phyloP scores from a whole-genome alignment of 2,113 vertebrate species.

The Pithys albifrons region DNA sequence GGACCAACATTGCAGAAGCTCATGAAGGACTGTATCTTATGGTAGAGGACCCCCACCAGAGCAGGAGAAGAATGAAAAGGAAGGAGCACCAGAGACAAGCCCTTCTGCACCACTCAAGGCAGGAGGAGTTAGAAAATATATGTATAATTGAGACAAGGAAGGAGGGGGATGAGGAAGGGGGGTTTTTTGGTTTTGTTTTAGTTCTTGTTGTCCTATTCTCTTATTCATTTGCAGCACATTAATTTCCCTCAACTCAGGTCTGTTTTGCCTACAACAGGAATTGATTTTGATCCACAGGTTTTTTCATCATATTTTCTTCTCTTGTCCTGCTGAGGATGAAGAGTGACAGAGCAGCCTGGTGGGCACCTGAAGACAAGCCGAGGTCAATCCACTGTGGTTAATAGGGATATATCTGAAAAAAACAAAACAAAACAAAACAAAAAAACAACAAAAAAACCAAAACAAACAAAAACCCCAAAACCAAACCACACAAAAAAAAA shows the following conservation, averaged over 20 bases:
- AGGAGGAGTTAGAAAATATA: not conserved
- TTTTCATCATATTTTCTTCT: not conserved
- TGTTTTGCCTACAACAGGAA: not conserved
- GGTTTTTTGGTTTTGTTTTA: not conserved
- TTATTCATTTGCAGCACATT: not conserved
- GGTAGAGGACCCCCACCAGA: fast-evolving
- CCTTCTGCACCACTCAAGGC: fast-evolving
- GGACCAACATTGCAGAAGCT: not conserved
- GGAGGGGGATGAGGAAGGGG: not conserved
- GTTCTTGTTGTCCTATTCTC: not conserved
- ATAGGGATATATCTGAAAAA: not conserved
- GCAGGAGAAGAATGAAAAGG: not conserved
- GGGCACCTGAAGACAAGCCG: not conserved
- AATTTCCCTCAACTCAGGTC: not conserved
- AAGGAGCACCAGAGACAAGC: not conserved
- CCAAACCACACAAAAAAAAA: too few species aligned
- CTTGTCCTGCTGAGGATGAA: not conserved
- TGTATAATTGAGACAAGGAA: not conserved
- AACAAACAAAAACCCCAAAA: too few species aligned
- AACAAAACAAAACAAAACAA: not conserved
- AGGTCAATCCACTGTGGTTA: not conserved
- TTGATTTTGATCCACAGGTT: not conserved
- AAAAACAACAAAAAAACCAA: too few species aligned
- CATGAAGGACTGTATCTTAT: not conserved
- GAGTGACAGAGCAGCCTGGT: not conserved